phyloP scores from a whole-genome alignment of 2,888 invertebrate genomes.

The Netelia inedita region DNA sequence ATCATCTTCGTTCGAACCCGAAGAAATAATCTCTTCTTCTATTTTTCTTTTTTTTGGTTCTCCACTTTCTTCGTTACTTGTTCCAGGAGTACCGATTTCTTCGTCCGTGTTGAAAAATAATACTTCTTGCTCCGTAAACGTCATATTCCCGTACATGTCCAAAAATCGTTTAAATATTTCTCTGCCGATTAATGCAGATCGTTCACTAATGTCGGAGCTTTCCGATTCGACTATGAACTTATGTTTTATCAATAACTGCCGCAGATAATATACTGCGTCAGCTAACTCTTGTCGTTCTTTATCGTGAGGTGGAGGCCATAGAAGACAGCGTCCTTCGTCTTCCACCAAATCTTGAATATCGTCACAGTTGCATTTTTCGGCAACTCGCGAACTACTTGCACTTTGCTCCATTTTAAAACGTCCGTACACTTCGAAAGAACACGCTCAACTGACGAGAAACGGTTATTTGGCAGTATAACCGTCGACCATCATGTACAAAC shows the following conservation, averaged over 20 bases:
- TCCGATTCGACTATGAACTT: too few relatives aligned
- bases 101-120: background rate
- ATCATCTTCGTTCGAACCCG: too few relatives aligned
- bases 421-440: background rate
- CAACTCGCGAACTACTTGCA: slow-evolving; percentile 9
- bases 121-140: background rate
- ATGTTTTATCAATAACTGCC: background rate
- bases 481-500: background rate
- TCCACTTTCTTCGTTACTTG: too few relatives aligned
- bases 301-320: background rate
- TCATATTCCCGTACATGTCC: slow-evolving; percentile 5
- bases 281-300: background rate
- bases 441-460: background rate
- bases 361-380: background rate
- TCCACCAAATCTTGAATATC: background rate
- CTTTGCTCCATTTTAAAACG: slow-evolving; percentile 14
- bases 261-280: slow-evolving; percentile 11
- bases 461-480: background rate
- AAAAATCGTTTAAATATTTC: background rate
- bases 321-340: background rate
- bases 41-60: too few relatives aligned
- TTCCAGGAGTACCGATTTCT: too few relatives aligned
- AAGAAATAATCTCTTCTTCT: too few relatives aligned
- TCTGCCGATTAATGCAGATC: slow-evolving; percentile 9
- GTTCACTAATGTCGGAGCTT: background rate